phyloP scores from a whole-genome alignment of 2,797 vertebrate genomes.

The Vespertilio murinus region DNA sequence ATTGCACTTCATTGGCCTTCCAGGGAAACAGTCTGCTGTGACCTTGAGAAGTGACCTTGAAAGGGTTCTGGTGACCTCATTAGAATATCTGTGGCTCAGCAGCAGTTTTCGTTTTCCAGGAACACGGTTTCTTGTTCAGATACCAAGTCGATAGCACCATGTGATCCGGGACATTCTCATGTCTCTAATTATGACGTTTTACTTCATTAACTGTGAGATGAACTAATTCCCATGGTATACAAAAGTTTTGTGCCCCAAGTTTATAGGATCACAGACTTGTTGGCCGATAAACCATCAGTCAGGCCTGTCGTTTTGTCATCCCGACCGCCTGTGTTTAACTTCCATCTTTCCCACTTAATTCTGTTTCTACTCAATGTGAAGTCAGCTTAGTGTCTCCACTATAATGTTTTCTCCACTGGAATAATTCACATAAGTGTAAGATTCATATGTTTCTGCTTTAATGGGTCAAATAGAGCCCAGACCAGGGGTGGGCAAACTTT shows the following conservation, averaged over 20 bases:
- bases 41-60: neutral
- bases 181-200: neutral
- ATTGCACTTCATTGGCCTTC: neutral
- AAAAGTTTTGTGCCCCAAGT: neutral
- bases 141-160: neutral
- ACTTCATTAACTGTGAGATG: neutral
- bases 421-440: neutral
- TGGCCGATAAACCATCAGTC: neutral
- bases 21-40: neutral
- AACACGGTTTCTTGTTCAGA: neutral
- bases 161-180: neutral
- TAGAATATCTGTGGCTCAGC: neutral
- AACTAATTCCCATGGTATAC: neutral
- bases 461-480: slow-evolving; percentile 25
- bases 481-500: no score
- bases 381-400: neutral
- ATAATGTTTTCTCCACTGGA: neutral
- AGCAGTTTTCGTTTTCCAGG: neutral
- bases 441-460: slow-evolving; percentile 35
- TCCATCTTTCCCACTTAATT: neutral
- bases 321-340: neutral
- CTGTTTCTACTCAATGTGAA: neutral
- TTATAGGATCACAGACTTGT: neutral
- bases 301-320: neutral
- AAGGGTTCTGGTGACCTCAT: neutral